These are phyloP conservation scores for Vidua chalybeata DNA, from an alignment of 2,113 vertebrate species.

Conservation along the genomic window DNA sequence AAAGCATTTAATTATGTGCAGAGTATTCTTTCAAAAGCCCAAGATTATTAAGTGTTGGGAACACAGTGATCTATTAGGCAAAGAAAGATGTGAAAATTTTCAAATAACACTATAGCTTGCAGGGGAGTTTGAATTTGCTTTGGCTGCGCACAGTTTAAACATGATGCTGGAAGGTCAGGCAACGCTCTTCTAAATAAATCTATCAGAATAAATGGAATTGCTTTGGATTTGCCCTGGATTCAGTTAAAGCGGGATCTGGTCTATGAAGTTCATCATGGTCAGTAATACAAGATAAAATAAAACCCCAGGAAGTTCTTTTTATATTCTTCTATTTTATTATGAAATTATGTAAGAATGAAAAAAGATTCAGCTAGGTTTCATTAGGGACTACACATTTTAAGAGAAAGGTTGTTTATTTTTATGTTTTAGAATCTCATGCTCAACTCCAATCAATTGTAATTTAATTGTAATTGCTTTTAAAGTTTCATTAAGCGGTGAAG, in stretches of 20 bases:
- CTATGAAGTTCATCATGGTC: background rate
- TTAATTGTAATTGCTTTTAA: slow-evolving; percentile 7
- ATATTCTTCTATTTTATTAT: background rate
- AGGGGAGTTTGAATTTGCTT: background rate
- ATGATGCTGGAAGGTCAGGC: background rate
- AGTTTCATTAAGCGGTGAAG: background rate
- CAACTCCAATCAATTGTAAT: background rate
- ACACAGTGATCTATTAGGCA: background rate
- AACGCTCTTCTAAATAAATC: background rate
- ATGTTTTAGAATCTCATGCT: background rate
- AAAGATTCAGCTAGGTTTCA: background rate
- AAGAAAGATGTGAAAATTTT: background rate
- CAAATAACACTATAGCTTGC: background rate
- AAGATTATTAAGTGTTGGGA: background rate
- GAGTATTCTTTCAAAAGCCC: background rate
- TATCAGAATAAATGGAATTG: background rate
- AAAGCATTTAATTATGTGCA: background rate
- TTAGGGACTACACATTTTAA: background rate
- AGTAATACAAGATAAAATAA: background rate
- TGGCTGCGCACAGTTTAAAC: background rate
- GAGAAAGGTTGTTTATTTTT: background rate
- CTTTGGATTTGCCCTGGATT: background rate
- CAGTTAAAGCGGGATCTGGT: background rate
- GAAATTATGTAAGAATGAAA: background rate
- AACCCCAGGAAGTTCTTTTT: background rate